phyloP scores from a whole-genome alignment of 2,113 vertebrate genomes.

The Glareola pratincola region DNA sequence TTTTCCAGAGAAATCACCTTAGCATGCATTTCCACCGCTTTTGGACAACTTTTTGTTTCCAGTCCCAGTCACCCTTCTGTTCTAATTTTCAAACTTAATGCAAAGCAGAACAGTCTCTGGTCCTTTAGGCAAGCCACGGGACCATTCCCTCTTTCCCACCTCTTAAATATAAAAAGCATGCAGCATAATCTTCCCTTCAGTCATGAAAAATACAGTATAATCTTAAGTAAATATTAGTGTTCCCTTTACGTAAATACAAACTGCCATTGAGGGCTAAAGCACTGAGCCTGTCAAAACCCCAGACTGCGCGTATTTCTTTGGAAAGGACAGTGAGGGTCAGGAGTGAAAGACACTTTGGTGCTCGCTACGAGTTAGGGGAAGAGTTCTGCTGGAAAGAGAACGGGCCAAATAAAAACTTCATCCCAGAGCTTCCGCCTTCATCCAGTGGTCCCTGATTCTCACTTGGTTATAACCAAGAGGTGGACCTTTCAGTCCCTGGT shows the following conservation, averaged over 20 bases:
- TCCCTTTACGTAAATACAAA: constrained; percentile 38
- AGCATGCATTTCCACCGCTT: neutral
- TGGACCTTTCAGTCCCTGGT: neutral
- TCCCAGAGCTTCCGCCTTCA: neutral
- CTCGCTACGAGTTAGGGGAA: neutral
- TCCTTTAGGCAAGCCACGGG: neutral
- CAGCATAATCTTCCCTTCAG: constrained; percentile 21
- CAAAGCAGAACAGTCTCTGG: constrained; percentile 21
- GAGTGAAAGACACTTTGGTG: neutral
- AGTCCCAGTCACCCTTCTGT: neutral
- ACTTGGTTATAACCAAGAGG: neutral
- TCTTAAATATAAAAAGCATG: constrained; percentile 14
- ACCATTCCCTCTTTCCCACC: neutral
- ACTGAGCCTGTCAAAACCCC: constrained; percentile 20
- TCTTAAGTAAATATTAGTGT: constrained; percentile 57
- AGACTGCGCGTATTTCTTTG: neutral
- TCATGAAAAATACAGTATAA: constrained; percentile 27
- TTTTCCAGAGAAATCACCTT: neutral
- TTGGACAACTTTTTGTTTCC: neutral
- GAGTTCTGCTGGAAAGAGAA: neutral
- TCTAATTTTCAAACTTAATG: neutral
- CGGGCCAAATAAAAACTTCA: neutral
- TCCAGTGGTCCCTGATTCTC: neutral
- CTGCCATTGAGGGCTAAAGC: constrained; percentile 32
- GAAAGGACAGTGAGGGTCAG: constrained; percentile 16